Conservation (phyloP, 2,113 vertebrate species). For the Stictonetta naevosa region DNA sequence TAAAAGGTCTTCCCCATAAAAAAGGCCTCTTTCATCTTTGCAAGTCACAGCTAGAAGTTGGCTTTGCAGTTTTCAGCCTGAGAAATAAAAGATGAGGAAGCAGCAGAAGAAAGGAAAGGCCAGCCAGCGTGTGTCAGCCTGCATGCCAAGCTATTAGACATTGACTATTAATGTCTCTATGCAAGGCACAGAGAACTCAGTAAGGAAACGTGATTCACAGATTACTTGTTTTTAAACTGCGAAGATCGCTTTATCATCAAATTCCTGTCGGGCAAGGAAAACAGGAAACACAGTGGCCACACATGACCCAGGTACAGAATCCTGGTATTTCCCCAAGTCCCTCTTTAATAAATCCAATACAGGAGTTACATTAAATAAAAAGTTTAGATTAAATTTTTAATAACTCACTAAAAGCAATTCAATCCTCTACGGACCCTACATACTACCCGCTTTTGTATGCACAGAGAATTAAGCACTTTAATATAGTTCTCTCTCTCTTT, state of each 20-base stretch:
- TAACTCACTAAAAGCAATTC: constrained; percentile 64
- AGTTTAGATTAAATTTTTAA: constrained; percentile 73
- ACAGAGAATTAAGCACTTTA: not conserved
- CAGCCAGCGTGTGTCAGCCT: not conserved
- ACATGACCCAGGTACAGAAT: not conserved
- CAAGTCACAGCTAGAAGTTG: not conserved
- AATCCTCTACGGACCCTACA: not conserved
- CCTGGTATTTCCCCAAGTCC: constrained; percentile 37
- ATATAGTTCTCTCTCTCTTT: not conserved
- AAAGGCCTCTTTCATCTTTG: not conserved
- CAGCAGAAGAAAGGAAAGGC: not conserved
- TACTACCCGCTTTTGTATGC: not conserved
- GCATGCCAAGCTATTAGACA: not conserved
- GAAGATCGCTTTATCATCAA: not conserved
- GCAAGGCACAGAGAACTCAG: not conserved
- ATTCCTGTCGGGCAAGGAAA: not conserved
- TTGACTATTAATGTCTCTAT: not conserved
- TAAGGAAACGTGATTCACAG: not conserved
- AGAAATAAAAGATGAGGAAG: not conserved
- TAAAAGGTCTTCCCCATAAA: not conserved
- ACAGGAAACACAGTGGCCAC: not conserved
- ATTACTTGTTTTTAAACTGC: not conserved
- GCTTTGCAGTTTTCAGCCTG: not conserved
- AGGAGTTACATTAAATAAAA: constrained; percentile 60
- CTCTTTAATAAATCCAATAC: constrained; percentile 59